Evolutionary conservation across 2,113 vertebrate species (phyloP).

Genomic region (Bucco capensis): DNA sequence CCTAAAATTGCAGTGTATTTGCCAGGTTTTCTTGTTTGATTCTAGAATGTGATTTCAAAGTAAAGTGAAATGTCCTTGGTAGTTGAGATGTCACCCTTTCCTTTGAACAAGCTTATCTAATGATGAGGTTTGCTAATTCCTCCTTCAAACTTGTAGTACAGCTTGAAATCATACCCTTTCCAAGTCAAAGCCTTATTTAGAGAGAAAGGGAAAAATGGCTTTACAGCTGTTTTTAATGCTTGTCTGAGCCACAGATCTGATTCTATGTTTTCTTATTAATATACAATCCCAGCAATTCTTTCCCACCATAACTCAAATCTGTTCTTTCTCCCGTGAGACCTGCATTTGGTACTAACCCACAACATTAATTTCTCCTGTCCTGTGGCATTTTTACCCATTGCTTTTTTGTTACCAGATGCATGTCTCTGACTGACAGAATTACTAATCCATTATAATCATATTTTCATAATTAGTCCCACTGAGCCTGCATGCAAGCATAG

Average conservation of each 20-base stretch:
- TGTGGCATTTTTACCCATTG: slow-evolving; percentile 67
- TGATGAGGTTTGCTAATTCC: neutral
- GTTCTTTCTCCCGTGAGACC: neutral
- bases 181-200: neutral
- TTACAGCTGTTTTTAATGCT: neutral
- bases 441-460: slow-evolving; percentile 79
- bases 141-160: neutral
- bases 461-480: slow-evolving; percentile 79
- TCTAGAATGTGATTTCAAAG: neutral
- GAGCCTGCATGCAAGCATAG: slow-evolving; percentile 68
- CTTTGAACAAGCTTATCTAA: neutral
- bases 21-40: neutral
- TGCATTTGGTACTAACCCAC: slow-evolving; percentile 29
- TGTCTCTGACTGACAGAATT: slow-evolving; percentile 76
- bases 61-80: neutral
- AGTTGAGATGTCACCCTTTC: neutral
- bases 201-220: neutral
- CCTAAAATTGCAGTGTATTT: neutral
- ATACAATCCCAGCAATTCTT: neutral
- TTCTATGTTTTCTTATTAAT: neutral
- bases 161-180: neutral
- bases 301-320: neutral
- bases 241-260: neutral
- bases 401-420: slow-evolving; percentile 63
- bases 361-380: slow-evolving; percentile 57